A percentile compares a stretch with the other conserved stretches of the same genome.
These are phyloP conservation scores for Meda fulgida DNA, from an alignment of 2,797 vertebrate species.

Conservation along the genomic window DNA sequence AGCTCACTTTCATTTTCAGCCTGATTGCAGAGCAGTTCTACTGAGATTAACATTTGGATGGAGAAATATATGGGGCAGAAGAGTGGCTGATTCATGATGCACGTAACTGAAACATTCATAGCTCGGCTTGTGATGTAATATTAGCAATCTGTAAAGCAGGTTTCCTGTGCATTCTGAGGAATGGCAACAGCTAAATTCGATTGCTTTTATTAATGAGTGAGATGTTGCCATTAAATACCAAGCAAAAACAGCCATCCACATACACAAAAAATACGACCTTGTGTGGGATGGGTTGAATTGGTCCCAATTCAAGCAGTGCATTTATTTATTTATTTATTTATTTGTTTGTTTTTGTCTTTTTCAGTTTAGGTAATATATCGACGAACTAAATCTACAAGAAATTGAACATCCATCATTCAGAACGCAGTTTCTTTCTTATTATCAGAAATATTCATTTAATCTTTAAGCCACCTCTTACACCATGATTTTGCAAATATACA, in stretches of 20 bases:
- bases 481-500: neutral
- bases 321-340: too few relatives aligned
- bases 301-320: neutral
- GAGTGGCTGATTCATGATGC: conserved; percentile 15
- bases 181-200: neutral
- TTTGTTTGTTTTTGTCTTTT: neutral
- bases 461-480: neutral
- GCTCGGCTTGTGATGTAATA: conserved; percentile 25
- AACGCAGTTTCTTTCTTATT: rapidly evolving
- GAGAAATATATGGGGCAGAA: neutral
- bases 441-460: neutral
- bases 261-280: neutral
- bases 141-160: neutral
- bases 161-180: conserved; percentile 30
- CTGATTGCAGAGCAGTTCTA: neutral
- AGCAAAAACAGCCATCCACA: neutral
- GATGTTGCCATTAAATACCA: neutral
- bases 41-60: neutral
- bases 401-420: neutral
- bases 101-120: neutral
- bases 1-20: neutral
- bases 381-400: neutral
- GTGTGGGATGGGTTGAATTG: neutral
- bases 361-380: neutral
- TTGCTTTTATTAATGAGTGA: neutral